Conservation (phyloP, 2,888 invertebrate genomes). For the Resseliella maxima region DNA sequence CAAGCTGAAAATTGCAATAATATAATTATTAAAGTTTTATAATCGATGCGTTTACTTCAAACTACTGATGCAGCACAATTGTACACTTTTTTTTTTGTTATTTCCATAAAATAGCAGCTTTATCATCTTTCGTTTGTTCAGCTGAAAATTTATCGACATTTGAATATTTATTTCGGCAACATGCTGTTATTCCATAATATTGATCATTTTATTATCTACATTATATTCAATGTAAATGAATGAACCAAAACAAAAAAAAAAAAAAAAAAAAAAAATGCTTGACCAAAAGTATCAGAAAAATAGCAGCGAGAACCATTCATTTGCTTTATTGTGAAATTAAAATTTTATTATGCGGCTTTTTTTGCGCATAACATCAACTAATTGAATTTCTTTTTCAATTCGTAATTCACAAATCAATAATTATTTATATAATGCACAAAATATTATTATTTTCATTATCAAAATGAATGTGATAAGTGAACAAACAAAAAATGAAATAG, state of each 20-base stretch:
- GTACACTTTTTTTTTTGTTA: too few relatives aligned
- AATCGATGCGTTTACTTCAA: background rate
- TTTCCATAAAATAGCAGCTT: background rate
- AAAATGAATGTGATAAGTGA: too few relatives aligned
- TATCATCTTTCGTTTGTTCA: slow-evolving; percentile 35
- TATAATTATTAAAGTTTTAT: slow-evolving; percentile 32
- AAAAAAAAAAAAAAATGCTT: background rate
- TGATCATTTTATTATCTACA: background rate
- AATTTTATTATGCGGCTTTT: slow-evolving; percentile 25
- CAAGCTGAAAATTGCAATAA: slow-evolving; percentile 5
- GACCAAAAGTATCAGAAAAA: background rate
- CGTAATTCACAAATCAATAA: background rate
- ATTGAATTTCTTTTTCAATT: background rate
- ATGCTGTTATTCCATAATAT: background rate
- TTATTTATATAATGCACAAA: background rate
- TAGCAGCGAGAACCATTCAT: background rate
- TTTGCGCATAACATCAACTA: background rate
- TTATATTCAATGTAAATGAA: background rate
- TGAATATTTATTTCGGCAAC: background rate
- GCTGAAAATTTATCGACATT: slow-evolving; percentile 24
- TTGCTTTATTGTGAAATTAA: slow-evolving; percentile 15
- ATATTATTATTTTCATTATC: too few relatives aligned
- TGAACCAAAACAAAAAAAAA: background rate
- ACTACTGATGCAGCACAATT: slow-evolving; percentile 31
- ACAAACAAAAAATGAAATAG: too few relatives aligned